These are phyloP conservation scores for Magallana nippona DNA, from an alignment of 2,888 invertebrate genomes.

Conservation along the genomic window DNA sequence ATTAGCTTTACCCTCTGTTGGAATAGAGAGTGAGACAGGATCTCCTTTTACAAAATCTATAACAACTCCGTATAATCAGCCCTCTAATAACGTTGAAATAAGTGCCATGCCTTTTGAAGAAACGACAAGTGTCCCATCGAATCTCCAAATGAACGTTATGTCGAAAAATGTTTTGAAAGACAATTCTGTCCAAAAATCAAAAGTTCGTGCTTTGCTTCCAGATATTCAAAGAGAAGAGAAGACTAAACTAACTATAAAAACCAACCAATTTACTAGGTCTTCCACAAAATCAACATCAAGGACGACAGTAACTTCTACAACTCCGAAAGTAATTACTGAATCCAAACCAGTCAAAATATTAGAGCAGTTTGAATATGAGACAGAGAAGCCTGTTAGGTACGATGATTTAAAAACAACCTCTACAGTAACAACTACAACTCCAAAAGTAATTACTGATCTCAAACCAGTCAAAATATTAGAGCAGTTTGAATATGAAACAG, in stretches of 20 bases:
- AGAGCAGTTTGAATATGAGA: constrained; percentile 11
- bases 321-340: neutral
- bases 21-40: neutral
- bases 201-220: neutral
- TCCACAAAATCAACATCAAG: neutral
- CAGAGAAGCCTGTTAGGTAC: neutral
- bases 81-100: neutral
- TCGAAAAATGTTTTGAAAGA: neutral
- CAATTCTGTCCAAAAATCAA: neutral
- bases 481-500: constrained; percentile 2
- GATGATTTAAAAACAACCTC: neutral
- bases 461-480: neutral
- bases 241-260: neutral
- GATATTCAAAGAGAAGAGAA: neutral
- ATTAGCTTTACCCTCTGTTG: neutral
- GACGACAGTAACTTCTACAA: neutral
- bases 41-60: neutral
- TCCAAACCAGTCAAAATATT: neutral
- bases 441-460: neutral
- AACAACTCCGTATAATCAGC: neutral
- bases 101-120: neutral
- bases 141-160: neutral
- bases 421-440: neutral
- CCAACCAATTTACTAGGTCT: neutral
- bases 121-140: neutral